Conservation (phyloP, 2,113 vertebrate genomes). For the Thalassoma bifasciatum region DNA sequence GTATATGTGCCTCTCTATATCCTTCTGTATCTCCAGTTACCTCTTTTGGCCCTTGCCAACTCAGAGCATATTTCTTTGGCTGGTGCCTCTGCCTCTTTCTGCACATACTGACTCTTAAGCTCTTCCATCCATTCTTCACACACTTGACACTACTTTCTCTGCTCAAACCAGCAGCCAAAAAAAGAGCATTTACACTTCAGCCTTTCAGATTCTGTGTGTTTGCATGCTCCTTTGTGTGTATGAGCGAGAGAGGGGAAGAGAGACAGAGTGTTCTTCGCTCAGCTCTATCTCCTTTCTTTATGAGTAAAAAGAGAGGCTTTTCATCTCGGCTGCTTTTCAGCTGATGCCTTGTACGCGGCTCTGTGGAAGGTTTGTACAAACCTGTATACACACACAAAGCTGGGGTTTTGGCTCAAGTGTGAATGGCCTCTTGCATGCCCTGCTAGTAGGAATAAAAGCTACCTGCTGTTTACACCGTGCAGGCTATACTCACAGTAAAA, state of each 20-base stretch:
- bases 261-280: conserved; percentile 42
- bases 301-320: conserved; percentile 43
- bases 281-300: conserved; percentile 56
- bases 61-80: conserved; percentile 4
- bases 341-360: conserved; percentile 41
- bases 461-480: neutral
- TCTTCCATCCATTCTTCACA: conserved; percentile 18
- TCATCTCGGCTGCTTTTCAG: conserved; percentile 62
- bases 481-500: neutral
- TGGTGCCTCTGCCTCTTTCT: conserved; percentile 13
- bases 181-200: conserved; percentile 62
- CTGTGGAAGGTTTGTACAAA: conserved; percentile 36
- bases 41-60: neutral
- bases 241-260: neutral
- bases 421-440: conserved; percentile 34
- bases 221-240: conserved; percentile 33
- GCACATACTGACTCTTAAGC: conserved; percentile 11
- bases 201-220: conserved; percentile 47
- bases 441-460: conserved; percentile 4
- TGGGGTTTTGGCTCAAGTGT: conserved; percentile 46
- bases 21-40: neutral
- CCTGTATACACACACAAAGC: conserved; percentile 35
- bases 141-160: conserved; percentile 46
- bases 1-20: no score
- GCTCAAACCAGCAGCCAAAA: conserved; percentile 46